phyloP scores from a whole-genome alignment of 2,888 invertebrate genomes.

The Drosophila kuntzei region DNA sequence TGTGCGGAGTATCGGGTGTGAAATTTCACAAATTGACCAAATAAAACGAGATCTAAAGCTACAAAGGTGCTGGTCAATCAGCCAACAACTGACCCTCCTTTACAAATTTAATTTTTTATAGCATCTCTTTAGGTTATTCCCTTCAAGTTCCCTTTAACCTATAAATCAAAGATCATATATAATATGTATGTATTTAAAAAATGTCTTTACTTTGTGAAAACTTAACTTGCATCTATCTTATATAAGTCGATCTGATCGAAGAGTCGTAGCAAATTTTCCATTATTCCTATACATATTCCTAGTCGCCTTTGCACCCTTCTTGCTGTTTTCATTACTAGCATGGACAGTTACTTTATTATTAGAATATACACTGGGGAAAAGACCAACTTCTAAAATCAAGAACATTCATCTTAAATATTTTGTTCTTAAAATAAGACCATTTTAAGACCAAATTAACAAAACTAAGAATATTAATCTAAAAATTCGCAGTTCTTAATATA shows the following conservation, averaged over 20 bases:
- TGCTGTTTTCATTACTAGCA: too few species aligned
- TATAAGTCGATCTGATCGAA: too few species aligned
- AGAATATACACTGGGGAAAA: not conserved
- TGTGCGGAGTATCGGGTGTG: slow-evolving; percentile 53
- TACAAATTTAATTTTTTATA: slow-evolving; percentile 17
- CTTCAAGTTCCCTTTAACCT: not conserved
- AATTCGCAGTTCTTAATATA: too few species aligned
- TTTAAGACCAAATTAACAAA: too few species aligned
- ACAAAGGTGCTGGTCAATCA: slow-evolving; percentile 41
- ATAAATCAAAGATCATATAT: not conserved
- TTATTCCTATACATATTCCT: too few species aligned
- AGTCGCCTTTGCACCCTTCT: too few species aligned
- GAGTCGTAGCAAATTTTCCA: too few species aligned
- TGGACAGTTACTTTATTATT: too few species aligned
- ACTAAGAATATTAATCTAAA: too few species aligned
- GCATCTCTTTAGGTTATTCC: not conserved
- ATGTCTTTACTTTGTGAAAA: not conserved
- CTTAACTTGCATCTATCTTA: not conserved
- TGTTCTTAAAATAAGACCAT: too few species aligned
- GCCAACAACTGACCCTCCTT: slow-evolving; percentile 25
- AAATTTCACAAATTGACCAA: slow-evolving; percentile 62
- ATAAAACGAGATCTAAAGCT: slow-evolving; percentile 50
- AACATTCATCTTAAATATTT: too few species aligned
- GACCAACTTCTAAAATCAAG: too few species aligned
- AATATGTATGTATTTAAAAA: not conserved